These are phyloP conservation scores for Etheostoma spectabile DNA, from an alignment of 2,113 vertebrate species.

Conservation along the genomic window DNA sequence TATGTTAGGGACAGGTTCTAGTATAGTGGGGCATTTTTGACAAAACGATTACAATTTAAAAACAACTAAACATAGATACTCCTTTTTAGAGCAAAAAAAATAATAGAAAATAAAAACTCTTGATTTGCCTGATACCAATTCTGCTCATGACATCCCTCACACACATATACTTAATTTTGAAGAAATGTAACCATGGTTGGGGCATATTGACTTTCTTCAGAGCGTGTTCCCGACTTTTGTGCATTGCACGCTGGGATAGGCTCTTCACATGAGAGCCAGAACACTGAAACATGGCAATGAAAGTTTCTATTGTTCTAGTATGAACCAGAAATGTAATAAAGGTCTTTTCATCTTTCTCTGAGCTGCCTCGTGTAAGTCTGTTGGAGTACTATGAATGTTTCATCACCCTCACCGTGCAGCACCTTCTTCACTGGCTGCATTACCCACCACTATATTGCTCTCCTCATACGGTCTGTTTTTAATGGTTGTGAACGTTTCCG, in stretches of 20 bases:
- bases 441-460: neutral
- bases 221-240: neutral
- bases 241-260: neutral
- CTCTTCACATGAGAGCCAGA: neutral
- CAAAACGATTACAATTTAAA: neutral
- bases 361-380: constrained; percentile 24
- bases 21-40: neutral
- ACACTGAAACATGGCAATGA: neutral
- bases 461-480: neutral
- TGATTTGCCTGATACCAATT: neutral
- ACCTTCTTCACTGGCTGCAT: constrained; percentile 13
- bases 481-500: neutral
- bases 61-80: neutral
- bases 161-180: neutral
- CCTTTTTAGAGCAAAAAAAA: neutral
- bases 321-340: constrained; percentile 32
- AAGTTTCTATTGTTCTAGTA: constrained; percentile 37
- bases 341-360: constrained; percentile 40
- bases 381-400: constrained; percentile 37
- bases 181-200: neutral
- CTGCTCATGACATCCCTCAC: neutral
- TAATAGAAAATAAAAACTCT: neutral
- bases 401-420: constrained; percentile 9
- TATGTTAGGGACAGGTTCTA: no score
- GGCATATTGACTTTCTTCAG: neutral